A percentile compares a stretch with the other conserved stretches of the same genome.
These are phyloP conservation scores for Macroramphosus scolopax DNA, from an alignment of 2,797 vertebrate genomes.

Conservation along the genomic window DNA sequence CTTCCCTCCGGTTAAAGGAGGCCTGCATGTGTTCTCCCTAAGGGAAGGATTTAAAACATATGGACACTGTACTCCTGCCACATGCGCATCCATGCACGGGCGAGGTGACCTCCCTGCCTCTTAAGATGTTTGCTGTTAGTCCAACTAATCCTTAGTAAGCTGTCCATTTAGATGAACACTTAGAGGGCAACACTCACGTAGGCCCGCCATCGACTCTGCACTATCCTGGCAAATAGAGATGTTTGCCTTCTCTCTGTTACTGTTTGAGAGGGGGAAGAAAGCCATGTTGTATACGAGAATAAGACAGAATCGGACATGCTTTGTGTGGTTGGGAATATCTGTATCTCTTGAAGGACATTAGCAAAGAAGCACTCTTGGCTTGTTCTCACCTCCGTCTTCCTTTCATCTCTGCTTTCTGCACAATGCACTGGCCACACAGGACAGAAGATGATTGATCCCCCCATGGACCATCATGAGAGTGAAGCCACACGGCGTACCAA, in stretches of 20 bases:
- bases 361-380: slow-evolving; percentile 50
- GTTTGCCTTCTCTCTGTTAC: slow-evolving; percentile 39
- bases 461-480: slow-evolving; percentile 30
- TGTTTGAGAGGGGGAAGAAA: slow-evolving; percentile 12
- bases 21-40: slow-evolving; percentile 29
- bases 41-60: slow-evolving; percentile 69
- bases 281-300: background rate
- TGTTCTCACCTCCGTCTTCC: slow-evolving; percentile 13
- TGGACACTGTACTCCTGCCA: slow-evolving; percentile 67
- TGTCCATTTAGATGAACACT: slow-evolving; percentile 68
- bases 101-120: slow-evolving; percentile 57
- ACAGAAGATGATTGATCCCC: slow-evolving; percentile 53
- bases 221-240: slow-evolving; percentile 34
- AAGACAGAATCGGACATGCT: background rate
- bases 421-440: slow-evolving; percentile 38
- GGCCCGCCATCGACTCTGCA: slow-evolving; percentile 27
- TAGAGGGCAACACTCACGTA: slow-evolving; percentile 27
- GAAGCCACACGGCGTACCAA: slow-evolving; percentile 25
- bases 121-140: slow-evolving; percentile 63
- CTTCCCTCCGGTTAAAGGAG: slow-evolving; percentile 6
- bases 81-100: slow-evolving; percentile 60
- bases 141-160: slow-evolving; percentile 72
- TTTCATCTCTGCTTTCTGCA: slow-evolving; percentile 17
- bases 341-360: slow-evolving; percentile 44
- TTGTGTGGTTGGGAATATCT: background rate